Evolutionary conservation across 2,797 vertebrate genomes (phyloP).

Genomic region (Iguana delicatissima): DNA sequence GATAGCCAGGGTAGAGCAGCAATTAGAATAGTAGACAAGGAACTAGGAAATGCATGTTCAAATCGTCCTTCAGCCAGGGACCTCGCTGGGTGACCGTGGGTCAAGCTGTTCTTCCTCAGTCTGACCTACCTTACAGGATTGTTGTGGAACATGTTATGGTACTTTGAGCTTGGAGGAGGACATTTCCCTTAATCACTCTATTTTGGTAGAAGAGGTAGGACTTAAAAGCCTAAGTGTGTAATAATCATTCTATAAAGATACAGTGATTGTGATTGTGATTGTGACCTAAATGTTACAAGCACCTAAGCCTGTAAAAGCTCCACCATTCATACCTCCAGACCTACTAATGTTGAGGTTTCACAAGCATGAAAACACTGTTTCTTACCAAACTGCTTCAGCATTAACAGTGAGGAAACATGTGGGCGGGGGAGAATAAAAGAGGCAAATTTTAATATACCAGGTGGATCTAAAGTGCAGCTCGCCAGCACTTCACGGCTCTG

Average conservation of each 20-base stretch:
- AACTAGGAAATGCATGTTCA: neutral
- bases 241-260: neutral
- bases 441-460: constrained; percentile 11
- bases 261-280: too few species aligned
- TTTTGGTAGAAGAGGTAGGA: neutral
- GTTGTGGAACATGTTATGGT: neutral
- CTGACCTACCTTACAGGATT: neutral
- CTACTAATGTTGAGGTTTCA: neutral
- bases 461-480: constrained; percentile 10
- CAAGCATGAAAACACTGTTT: constrained; percentile 5
- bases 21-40: too few species aligned
- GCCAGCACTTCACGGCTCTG: constrained; percentile 47
- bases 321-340: neutral
- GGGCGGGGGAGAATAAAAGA: neutral
- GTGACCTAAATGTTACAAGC: neutral
- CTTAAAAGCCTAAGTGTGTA: neutral
- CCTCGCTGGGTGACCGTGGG: neutral
- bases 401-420: neutral
- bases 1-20: too few species aligned
- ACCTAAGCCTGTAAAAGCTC: neutral
- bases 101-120: neutral
- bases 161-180: neutral
- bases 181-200: neutral
- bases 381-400: constrained; percentile 4
- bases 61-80: neutral